These are phyloP conservation scores for Sclerurus mexicanus DNA, from an alignment of 2,113 vertebrate species.

Conservation along the genomic window DNA sequence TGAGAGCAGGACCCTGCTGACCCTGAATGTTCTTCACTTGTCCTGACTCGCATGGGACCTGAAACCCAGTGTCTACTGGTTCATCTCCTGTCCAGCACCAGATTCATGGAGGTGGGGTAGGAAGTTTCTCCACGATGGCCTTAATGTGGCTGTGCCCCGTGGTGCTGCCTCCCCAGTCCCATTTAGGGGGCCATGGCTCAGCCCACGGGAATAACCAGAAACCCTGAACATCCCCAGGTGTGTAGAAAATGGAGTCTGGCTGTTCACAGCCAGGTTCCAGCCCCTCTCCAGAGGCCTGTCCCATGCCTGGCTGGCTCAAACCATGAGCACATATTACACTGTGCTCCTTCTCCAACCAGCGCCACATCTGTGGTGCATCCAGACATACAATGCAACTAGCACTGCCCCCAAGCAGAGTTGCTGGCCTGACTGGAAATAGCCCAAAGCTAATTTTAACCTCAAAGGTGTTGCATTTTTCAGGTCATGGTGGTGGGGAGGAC, in stretches of 20 bases:
- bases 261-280: neutral
- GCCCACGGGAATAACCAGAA: neutral
- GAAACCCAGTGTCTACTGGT: rapidly evolving
- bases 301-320: neutral
- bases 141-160: too few relatives aligned
- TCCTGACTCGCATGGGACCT: neutral
- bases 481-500: neutral
- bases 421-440: neutral
- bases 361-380: rapidly evolving
- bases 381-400: neutral
- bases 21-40: neutral
- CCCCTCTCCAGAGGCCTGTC: neutral
- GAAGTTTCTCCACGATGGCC: rapidly evolving
- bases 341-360: neutral
- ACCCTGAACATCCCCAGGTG: too few relatives aligned
- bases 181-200: rapidly evolving
- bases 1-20: neutral
- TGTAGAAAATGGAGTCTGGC: neutral
- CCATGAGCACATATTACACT: rapidly evolving
- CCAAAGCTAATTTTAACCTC: neutral
- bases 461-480: neutral
- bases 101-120: neutral
- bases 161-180: neutral
- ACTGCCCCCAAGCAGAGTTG: neutral
- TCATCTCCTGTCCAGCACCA: neutral